phyloP scores from a whole-genome alignment of 2,888 invertebrate genomes.

The Conus canariensis region DNA sequence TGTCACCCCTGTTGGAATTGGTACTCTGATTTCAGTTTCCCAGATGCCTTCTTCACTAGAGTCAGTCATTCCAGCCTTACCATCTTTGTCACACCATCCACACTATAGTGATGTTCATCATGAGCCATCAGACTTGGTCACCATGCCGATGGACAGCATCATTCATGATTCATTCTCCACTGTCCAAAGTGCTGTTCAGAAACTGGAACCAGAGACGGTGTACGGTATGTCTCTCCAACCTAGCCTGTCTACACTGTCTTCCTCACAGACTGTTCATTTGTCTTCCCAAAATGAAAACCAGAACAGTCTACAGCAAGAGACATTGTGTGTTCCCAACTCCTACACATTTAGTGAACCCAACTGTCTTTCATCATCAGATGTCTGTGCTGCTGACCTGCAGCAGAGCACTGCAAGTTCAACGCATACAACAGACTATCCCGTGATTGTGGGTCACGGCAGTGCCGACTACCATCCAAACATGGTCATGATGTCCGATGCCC shows the following conservation, averaged over 20 bases:
- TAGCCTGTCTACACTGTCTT: not conserved
- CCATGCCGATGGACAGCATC: not conserved
- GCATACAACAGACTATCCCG: not conserved
- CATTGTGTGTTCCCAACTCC: not conserved
- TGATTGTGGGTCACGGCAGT: not conserved
- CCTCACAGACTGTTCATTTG: conserved; percentile 15
- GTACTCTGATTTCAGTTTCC: not conserved
- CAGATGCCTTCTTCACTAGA: not conserved
- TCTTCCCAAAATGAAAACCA: not conserved
- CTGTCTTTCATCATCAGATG: not conserved
- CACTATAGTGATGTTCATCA: not conserved
- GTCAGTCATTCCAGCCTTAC: not conserved
- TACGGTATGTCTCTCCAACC: not conserved
- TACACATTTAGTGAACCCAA: conserved; percentile 11
- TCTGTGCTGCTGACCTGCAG: conserved; percentile 8
- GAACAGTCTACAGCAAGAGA: not conserved
- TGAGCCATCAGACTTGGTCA: not conserved
- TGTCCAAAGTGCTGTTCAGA: not conserved
- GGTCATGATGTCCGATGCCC: conserved; percentile 29
- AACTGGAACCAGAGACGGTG: not conserved
- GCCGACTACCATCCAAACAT: not conserved
- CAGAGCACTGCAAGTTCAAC: not conserved
- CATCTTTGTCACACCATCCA: not conserved
- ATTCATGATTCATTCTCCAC: not conserved
- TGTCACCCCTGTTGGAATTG: not conserved